phyloP scores from a whole-genome alignment of 2,113 vertebrate species.

The Oostethus manadensis region DNA sequence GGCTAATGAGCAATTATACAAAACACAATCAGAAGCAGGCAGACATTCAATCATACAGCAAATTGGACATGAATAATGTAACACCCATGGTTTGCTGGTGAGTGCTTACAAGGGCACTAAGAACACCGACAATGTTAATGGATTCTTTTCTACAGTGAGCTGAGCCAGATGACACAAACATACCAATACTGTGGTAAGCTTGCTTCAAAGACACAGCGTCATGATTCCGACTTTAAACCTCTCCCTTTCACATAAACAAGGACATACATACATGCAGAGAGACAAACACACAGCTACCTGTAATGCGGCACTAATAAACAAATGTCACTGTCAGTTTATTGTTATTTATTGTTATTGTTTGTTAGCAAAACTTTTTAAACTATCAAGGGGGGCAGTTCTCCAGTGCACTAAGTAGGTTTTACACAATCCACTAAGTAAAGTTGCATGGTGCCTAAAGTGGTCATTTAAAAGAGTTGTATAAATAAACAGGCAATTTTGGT shows the following conservation, averaged over 20 bases:
- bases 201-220: neutral
- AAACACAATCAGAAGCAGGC: neutral
- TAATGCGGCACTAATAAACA: slow-evolving; percentile 26
- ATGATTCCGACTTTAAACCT: slow-evolving; percentile 1
- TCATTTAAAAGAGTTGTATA: slow-evolving; percentile 24
- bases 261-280: slow-evolving; percentile 16
- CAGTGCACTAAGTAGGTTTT: slow-evolving; percentile 11
- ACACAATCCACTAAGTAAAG: slow-evolving; percentile 1
- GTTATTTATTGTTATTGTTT: no score
- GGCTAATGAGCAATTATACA: neutral
- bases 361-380: slow-evolving; percentile 4
- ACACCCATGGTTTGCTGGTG: neutral
- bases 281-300: slow-evolving; percentile 17
- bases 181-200: slow-evolving; percentile 2
- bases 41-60: neutral
- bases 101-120: neutral
- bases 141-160: neutral
- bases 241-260: slow-evolving; percentile 5
- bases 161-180: neutral
- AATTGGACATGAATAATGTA: neutral
- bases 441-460: neutral
- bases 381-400: neutral
- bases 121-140: neutral
- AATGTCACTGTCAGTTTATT: slow-evolving; percentile 14
- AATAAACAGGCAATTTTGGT: slow-evolving; percentile 26